Percentiles rank a stretch among this genome's conserved stretches.
Conservation (phyloP, 2,797 vertebrate species). For the Scarus forsteni region DNA sequence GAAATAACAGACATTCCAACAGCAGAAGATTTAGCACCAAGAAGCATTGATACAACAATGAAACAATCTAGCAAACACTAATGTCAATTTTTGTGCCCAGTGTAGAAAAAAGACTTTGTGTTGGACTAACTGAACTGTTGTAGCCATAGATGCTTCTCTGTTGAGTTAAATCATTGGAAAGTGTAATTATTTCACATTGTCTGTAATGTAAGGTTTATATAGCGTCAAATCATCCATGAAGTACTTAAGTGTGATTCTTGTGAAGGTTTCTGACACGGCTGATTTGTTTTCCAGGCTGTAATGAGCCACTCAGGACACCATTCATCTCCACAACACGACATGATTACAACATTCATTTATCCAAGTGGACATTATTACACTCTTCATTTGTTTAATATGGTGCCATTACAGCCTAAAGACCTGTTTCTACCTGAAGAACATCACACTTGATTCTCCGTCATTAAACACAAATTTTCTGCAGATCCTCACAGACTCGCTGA, state of each 20-base stretch:
- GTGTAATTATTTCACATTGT: conserved; percentile 18
- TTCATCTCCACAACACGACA: conserved; percentile 44
- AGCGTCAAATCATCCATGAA: conserved; percentile 12
- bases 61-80: no score
- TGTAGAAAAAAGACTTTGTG: no score
- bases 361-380: conserved; percentile 39
- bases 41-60: no score
- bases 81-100: no score
- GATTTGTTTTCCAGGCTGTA: conserved; percentile 25
- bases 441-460: conserved; percentile 19
- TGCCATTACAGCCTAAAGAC: conserved; percentile 34
- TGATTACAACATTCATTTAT: conserved; percentile 32
- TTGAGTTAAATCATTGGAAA: conserved; percentile 1
- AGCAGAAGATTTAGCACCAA: no score
- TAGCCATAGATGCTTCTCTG: background rate
- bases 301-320: conserved; percentile 29
- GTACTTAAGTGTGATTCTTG: conserved; percentile 7
- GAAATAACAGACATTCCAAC: no score
- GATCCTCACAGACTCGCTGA: conserved; percentile 2
- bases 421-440: conserved; percentile 27
- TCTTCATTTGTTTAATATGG: conserved; percentile 39
- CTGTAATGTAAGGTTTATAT: conserved; percentile 3
- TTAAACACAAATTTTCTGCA: conserved; percentile 6
- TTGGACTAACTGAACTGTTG: no score
- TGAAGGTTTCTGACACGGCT: conserved; percentile 25